Evolutionary conservation across 2,797 vertebrate species (phyloP).

Genomic region (Rhodeus uyekii): DNA sequence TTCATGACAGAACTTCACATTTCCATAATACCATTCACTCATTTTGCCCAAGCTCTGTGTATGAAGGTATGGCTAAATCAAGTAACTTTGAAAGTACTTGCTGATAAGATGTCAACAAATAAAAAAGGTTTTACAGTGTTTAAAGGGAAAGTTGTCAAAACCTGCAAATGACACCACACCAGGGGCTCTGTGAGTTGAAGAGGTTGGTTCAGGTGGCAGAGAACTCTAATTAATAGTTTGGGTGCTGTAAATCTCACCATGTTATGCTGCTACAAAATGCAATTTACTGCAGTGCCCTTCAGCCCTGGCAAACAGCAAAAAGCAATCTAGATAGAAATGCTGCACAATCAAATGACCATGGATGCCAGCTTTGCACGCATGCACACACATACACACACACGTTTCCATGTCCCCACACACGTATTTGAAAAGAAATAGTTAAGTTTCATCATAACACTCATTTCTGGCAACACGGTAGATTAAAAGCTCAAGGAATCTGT

Average conservation of each 20-base stretch:
- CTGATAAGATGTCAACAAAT: no score
- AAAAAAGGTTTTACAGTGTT: no score
- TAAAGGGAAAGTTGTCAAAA: not conserved
- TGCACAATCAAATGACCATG: slow-evolving; percentile 33
- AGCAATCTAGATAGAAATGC: slow-evolving; percentile 32
- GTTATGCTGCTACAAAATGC: slow-evolving; percentile 27
- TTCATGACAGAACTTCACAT: not conserved
- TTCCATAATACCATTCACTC: not conserved
- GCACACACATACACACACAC: not conserved
- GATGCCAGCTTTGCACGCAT: not conserved
- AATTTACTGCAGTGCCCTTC: slow-evolving; percentile 51
- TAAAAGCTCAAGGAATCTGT: not conserved
- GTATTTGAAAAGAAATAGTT: not conserved
- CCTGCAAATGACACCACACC: not conserved
- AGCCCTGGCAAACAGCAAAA: slow-evolving; percentile 24
- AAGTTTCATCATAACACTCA: not conserved
- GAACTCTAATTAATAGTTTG: slow-evolving; percentile 50
- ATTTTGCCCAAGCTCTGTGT: no score
- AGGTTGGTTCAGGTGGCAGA: slow-evolving; percentile 34
- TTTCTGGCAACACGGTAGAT: not conserved
- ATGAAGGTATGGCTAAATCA: no score
- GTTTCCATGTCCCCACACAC: not conserved
- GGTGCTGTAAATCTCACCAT: slow-evolving; percentile 39
- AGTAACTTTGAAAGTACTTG: no score
- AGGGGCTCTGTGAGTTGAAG: not conserved